Conservation (phyloP, 2,113 vertebrate species). For the Nycticorax nycticorax region DNA sequence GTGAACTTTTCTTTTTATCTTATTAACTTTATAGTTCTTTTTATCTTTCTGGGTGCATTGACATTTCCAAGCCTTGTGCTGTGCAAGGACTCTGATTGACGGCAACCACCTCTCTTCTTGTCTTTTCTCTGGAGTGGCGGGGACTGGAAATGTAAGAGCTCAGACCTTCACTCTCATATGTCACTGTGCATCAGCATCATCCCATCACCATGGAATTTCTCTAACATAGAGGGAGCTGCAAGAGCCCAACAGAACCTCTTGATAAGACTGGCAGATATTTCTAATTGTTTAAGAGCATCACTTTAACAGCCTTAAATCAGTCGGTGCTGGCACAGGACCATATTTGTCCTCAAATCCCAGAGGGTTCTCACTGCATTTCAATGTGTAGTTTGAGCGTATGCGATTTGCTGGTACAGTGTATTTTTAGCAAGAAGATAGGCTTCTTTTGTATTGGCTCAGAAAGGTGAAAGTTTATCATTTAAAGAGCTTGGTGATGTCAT, state of each 20-base stretch:
- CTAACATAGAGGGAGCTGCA: background rate
- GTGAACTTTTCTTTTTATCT: background rate
- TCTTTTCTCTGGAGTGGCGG: background rate
- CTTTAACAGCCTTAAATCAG: background rate
- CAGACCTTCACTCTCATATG: background rate
- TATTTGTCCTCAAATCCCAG: background rate
- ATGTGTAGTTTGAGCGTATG: background rate
- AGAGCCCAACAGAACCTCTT: background rate
- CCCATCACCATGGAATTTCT: background rate
- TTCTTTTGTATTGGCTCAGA: background rate
- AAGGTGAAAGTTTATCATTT: constrained; percentile 25
- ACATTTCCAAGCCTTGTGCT: background rate
- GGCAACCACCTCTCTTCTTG: background rate
- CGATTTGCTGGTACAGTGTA: background rate
- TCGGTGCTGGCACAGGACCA: background rate
- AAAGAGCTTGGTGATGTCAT: background rate
- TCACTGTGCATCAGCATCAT: background rate
- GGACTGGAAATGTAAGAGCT: background rate
- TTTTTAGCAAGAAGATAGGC: background rate
- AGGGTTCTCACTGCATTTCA: background rate
- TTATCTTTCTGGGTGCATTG: background rate
- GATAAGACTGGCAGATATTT: background rate
- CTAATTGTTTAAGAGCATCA: background rate
- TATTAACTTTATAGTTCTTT: background rate
- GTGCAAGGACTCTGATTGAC: background rate